phyloP scores from a whole-genome alignment of 1,140 invertebrate species.

The Drosophila elegans region DNA sequence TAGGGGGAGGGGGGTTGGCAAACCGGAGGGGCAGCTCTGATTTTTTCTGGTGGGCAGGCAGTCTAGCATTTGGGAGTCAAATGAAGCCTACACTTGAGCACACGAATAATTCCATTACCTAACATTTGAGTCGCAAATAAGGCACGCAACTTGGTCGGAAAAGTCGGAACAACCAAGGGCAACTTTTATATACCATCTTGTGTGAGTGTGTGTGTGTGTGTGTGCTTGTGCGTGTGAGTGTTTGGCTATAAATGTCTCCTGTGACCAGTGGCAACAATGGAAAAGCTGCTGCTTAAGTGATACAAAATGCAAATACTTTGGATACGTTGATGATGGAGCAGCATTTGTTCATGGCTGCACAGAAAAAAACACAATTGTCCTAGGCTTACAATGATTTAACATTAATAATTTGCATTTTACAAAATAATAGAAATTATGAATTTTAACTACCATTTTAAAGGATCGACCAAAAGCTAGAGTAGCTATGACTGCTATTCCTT shows the following conservation, averaged over 20 bases:
- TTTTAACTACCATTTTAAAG: too few relatives aligned
- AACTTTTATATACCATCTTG: conserved; percentile 37
- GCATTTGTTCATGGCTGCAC: conserved; percentile 15
- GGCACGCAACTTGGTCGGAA: conserved; percentile 13
- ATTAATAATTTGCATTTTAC: too few relatives aligned
- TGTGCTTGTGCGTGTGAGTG: conserved; percentile 25
- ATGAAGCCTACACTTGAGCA: conserved; percentile 44
- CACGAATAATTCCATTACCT: conserved; percentile 75
- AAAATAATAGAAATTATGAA: too few relatives aligned
- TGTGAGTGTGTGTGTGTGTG: conserved; percentile 1
- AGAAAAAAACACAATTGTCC: neutral
- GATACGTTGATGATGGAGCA: conserved; percentile 64
- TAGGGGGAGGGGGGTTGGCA: neutral
- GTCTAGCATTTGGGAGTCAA: conserved; percentile 1
- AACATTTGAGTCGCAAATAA: conserved; percentile 73
- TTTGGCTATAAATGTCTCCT: conserved; percentile 73
- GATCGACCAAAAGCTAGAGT: too few relatives aligned
- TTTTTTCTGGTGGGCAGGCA: neutral
- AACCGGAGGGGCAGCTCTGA: neutral
- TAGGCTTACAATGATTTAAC: too few relatives aligned
- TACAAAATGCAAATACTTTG: conserved; percentile 81
- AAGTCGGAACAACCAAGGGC: conserved; percentile 27
- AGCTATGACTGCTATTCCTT: too few relatives aligned
- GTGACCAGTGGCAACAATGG: conserved; percentile 63
- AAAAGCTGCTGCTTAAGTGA: conserved; percentile 78